Evolutionary conservation across 1,140 invertebrate genomes (phyloP).

Genomic region (Mamestra configurata): DNA sequence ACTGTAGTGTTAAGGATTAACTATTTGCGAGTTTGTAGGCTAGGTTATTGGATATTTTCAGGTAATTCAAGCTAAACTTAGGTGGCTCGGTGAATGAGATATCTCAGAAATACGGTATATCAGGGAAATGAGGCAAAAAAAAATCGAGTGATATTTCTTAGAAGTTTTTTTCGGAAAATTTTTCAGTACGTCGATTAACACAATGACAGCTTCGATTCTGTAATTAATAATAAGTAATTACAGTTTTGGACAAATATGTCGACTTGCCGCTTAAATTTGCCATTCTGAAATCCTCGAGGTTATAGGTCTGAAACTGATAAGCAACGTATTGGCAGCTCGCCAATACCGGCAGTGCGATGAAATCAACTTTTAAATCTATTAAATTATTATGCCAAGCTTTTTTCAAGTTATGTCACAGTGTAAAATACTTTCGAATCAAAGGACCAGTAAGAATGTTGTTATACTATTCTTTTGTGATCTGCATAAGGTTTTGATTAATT

Average conservation of each 20-base stretch:
- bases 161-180: too few species aligned
- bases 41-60: neutral
- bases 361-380: slow-evolving; percentile 22
- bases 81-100: too few species aligned
- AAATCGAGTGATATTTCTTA: too few species aligned
- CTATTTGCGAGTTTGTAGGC: neutral
- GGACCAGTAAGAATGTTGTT: neutral
- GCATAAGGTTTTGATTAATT: too few species aligned
- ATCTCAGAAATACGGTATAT: too few species aligned
- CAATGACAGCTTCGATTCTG: too few species aligned
- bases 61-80: too few species aligned
- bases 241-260: too few species aligned
- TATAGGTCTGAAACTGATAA: slow-evolving; percentile 24
- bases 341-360: neutral
- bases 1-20: neutral
- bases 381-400: slow-evolving; percentile 17
- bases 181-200: too few species aligned
- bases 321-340: slow-evolving; percentile 17
- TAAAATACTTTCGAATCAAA: neutral
- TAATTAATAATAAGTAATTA: too few species aligned
- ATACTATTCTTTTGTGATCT: neutral
- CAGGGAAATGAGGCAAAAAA: too few species aligned
- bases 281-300: neutral
- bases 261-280: neutral
- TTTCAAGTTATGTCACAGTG: neutral